A percentile compares a stretch with the other conserved stretches of the same genome.
Conservation (phyloP, 2,113 vertebrate species). For the Aptenodytes forsteri region DNA sequence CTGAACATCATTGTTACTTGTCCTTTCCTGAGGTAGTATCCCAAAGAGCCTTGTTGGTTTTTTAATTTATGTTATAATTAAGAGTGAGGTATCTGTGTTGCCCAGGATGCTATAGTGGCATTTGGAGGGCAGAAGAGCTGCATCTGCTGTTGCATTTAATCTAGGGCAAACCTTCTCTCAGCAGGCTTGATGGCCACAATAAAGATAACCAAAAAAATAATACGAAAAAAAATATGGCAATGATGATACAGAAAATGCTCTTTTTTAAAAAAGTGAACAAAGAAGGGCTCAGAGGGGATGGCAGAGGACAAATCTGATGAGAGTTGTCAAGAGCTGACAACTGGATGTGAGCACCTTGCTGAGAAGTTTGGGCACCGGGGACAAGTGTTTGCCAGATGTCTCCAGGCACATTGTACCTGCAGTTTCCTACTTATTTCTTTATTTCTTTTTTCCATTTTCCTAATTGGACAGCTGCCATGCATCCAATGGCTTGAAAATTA, state of each 20-base stretch:
- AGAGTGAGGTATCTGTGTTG: background rate
- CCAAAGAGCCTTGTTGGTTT: background rate
- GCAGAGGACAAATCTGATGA: background rate
- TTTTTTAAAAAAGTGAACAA: background rate
- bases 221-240: accelerated
- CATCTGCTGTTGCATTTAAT: background rate
- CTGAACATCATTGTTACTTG: background rate
- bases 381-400: background rate
- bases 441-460: background rate
- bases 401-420: too few species aligned
- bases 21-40: background rate
- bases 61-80: background rate
- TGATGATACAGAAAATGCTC: background rate
- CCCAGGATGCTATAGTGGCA: background rate
- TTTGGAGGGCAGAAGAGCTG: background rate
- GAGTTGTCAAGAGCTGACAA: background rate
- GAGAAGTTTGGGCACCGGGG: background rate
- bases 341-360: background rate
- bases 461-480: background rate
- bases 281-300: background rate
- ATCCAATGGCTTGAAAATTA: background rate
- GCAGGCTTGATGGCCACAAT: background rate
- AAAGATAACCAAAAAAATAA: background rate
- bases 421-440: background rate
- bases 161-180: background rate